Conservation (phyloP, 2,113 vertebrate species). For the Clarias magur region DNA sequence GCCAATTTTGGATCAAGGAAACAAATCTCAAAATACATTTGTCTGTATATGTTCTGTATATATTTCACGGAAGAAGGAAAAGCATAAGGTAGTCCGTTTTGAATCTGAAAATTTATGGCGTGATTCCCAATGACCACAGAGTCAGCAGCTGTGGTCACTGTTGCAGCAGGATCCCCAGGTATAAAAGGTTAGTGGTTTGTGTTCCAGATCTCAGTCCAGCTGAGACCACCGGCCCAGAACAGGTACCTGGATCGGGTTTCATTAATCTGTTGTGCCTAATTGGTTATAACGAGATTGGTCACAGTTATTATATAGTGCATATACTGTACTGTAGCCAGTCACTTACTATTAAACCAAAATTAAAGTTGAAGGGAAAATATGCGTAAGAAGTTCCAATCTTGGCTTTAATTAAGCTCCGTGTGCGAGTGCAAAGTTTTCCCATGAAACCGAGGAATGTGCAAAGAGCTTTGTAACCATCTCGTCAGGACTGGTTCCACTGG, state of each 20-base stretch:
- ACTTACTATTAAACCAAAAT: not conserved
- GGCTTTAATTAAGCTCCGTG: not conserved
- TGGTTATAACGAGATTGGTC: slow-evolving; percentile 3
- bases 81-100: not conserved
- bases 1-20: not conserved
- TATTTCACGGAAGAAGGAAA: not conserved
- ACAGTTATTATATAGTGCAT: too few relatives aligned
- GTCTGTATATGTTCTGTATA: not conserved
- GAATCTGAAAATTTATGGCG: slow-evolving; percentile 31
- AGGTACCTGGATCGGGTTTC: slow-evolving; percentile 9
- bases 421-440: not conserved
- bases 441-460: slow-evolving; percentile 26
- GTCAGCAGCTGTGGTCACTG: slow-evolving; percentile 42
- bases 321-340: not conserved
- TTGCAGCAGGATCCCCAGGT: slow-evolving; percentile 28
- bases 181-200: slow-evolving; percentile 34
- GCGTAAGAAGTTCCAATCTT: slow-evolving; percentile 13
- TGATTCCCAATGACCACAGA: slow-evolving; percentile 13
- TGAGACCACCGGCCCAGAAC: slow-evolving; percentile 38
- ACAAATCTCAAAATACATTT: not conserved
- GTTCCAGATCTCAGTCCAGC: slow-evolving; percentile 36
- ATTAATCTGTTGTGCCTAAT: not conserved
- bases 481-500: slow-evolving; percentile 18
- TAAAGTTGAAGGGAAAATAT: not conserved
- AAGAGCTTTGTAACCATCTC: not conserved